Conservation (phyloP, 92 coral and sea anemone genomes). For the Anthopleura xanthogrammica region DNA sequence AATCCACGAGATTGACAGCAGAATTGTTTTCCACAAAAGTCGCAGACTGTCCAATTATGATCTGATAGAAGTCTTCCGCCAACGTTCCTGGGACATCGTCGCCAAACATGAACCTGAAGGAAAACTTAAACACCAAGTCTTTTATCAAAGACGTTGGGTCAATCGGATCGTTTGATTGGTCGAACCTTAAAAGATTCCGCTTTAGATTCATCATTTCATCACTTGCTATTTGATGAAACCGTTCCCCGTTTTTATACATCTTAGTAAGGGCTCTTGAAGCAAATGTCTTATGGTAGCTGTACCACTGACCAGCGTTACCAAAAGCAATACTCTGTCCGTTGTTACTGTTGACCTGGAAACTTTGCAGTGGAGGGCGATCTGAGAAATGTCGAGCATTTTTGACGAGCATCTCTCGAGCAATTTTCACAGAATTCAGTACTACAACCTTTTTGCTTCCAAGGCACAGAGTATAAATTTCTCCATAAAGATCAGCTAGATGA, state of each 20-base stretch:
- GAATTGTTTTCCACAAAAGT: conserved; percentile 69
- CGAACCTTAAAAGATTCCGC: background rate
- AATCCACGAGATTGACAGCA: conserved; percentile 62
- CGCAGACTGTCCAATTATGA: conserved; percentile 38
- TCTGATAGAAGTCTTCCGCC: conserved; percentile 33
- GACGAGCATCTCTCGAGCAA: conserved; percentile 63
- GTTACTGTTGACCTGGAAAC: conserved; percentile 55
- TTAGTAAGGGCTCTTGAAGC: conserved; percentile 61
- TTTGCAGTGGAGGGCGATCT: conserved; percentile 70
- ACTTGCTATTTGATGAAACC: conserved; percentile 50
- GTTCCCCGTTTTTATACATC: conserved; percentile 43
- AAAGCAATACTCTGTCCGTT: conserved; percentile 76
- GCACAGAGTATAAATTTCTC: conserved; percentile 64
- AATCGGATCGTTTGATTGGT: conserved; percentile 27
- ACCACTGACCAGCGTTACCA: conserved; percentile 52
- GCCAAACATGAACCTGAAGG: conserved; percentile 65
- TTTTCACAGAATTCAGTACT: conserved; percentile 60
- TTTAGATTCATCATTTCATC: conserved; percentile 49
- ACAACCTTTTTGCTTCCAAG: conserved; percentile 77
- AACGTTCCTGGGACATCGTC: conserved; percentile 43
- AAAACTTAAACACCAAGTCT: conserved; percentile 50
- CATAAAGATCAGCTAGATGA: conserved; percentile 72
- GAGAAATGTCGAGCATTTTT: conserved; percentile 62
- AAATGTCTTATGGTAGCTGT: conserved; percentile 49
- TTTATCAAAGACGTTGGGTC: conserved; percentile 50